phyloP scores from a whole-genome alignment of 2,797 vertebrate genomes.

The Oreochromis grahami region DNA sequence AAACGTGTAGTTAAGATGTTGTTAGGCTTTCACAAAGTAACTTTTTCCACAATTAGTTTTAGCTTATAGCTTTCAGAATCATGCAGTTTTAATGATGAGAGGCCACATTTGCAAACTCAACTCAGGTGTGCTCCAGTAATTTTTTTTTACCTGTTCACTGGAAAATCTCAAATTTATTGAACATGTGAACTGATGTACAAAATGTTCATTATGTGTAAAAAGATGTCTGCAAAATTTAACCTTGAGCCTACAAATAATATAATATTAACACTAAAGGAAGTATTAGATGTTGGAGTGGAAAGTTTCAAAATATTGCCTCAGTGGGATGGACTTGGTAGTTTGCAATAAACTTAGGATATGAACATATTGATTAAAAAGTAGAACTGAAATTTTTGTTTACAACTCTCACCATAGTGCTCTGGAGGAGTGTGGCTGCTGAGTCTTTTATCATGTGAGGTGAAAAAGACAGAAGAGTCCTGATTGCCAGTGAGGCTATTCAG shows the following conservation, averaged over 20 bases:
- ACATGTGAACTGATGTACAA: background rate
- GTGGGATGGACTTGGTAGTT: background rate
- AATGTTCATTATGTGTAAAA: background rate
- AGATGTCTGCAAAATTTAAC: background rate
- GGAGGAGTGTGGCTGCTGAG: slow-evolving; percentile 33
- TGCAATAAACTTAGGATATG: background rate
- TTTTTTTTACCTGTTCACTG: background rate
- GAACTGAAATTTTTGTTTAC: background rate
- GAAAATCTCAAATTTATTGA: background rate
- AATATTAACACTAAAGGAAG: background rate
- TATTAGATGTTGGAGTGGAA: background rate
- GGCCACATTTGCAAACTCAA: background rate
- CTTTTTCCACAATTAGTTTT: background rate
- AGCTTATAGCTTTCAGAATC: background rate
- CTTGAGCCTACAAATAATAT: background rate
- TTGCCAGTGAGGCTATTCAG: slow-evolving; percentile 77
- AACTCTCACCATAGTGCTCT: slow-evolving; percentile 77
- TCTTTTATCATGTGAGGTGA: slow-evolving; percentile 74
- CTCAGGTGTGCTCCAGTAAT: background rate
- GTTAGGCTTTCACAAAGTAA: background rate
- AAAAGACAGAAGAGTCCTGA: slow-evolving; percentile 75
- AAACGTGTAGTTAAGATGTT: background rate
- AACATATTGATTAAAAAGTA: background rate
- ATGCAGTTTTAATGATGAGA: background rate
- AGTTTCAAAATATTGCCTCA: background rate